Percentiles rank a stretch among this genome's conserved stretches.
Evolutionary conservation across 1,140 invertebrate species (phyloP).

Genomic region (Zaprionus kolodkinae): DNA sequence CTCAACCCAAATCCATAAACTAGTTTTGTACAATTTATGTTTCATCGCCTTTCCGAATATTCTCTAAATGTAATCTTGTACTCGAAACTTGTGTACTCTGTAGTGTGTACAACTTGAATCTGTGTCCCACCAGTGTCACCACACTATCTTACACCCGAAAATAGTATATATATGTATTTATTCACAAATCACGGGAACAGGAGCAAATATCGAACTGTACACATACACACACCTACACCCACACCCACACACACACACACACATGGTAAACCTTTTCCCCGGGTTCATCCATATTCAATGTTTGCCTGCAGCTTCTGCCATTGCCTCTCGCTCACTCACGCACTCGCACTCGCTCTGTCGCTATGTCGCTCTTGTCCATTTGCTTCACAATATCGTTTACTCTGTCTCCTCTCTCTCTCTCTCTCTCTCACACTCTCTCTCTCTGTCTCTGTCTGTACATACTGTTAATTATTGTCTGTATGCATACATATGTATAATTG

Average conservation of each 20-base stretch:
- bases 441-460: constrained; percentile 27
- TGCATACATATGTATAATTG: constrained; percentile 8
- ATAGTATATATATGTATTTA: background rate
- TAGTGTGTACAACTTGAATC: constrained; percentile 28
- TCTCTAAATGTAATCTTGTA: constrained; percentile 60
- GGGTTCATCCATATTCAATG: background rate
- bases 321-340: constrained; percentile 5
- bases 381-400: constrained; percentile 9
- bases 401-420: no score
- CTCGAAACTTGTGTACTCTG: constrained; percentile 28
- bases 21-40: constrained; percentile 51
- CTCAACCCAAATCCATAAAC: constrained; percentile 58
- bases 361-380: constrained; percentile 6
- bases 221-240: background rate
- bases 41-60: constrained; percentile 34
- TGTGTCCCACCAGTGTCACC: constrained; percentile 17
- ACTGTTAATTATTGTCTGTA: constrained; percentile 26
- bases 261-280: background rate
- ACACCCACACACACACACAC: background rate
- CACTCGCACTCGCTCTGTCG: constrained; percentile 6
- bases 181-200: constrained; percentile 10
- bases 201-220: constrained; percentile 5
- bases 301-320: constrained; percentile 17
- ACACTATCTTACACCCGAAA: background rate
- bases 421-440: constrained; percentile 6